phyloP scores from a whole-genome alignment of 1,140 invertebrate genomes.

The Ceratosolen fusciceps region DNA sequence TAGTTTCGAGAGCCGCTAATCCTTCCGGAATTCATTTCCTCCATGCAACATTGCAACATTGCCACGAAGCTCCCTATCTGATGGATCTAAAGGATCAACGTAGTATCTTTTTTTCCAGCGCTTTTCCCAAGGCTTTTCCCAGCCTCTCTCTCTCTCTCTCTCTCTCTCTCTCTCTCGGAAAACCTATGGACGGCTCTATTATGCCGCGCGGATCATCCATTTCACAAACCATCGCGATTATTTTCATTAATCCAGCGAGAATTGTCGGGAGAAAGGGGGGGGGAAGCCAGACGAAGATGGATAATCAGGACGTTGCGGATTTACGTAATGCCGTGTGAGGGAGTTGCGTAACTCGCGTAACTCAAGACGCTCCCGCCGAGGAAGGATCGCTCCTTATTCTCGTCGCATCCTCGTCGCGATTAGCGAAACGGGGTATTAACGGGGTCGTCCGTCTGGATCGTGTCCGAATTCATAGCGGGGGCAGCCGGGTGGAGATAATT shows the following conservation, averaged over 20 bases:
- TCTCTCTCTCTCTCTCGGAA: no score
- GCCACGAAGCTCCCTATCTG: no score
- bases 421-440: no score
- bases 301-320: not conserved
- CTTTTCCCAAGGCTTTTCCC: not conserved
- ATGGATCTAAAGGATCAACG: no score
- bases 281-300: not conserved
- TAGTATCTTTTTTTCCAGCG: no score
- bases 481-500: no score
- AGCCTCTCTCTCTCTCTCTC: not conserved
- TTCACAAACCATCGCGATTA: not conserved
- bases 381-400: no score
- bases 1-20: not conserved
- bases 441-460: no score
- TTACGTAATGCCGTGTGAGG: constrained; percentile 36
- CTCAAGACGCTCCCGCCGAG: not conserved
- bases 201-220: not conserved
- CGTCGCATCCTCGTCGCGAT: not conserved
- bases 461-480: no score
- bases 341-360: constrained; percentile 15
- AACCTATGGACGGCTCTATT: no score
- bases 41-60: no score
- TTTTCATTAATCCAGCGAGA: constrained; percentile 32
- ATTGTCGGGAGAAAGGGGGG: not conserved
- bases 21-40: not conserved